Conservation (phyloP, 1,140 invertebrate species). For the Protaetia brevitarsis region DNA sequence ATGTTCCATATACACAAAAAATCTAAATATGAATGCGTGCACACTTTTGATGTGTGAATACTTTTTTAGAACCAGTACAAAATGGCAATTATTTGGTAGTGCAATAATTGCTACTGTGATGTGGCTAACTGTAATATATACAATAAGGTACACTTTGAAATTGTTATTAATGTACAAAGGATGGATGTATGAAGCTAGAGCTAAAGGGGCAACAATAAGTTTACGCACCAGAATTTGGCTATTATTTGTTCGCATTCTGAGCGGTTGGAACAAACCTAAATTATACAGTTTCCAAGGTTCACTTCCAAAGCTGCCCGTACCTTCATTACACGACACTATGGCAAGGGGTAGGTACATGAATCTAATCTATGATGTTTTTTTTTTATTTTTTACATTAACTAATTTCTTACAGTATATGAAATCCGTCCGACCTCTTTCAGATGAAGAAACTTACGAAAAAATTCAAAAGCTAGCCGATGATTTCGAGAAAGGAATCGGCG, state of each 20-base stretch:
- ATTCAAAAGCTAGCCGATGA: constrained; percentile 85
- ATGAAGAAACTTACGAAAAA: constrained; percentile 78
- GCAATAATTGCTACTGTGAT: constrained; percentile 68
- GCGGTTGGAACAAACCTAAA: constrained; percentile 81
- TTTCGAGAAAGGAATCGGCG: constrained; percentile 86
- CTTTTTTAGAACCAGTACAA: constrained; percentile 59
- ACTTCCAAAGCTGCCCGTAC: constrained; percentile 88
- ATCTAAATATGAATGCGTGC: too few species aligned
- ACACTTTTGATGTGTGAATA: background rate
- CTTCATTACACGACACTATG: constrained; percentile 84
- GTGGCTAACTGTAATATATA: constrained; percentile 79
- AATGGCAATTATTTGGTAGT: constrained; percentile 72
- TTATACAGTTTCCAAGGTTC: constrained; percentile 97
- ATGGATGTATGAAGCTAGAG: constrained; percentile 95
- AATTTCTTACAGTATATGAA: constrained; percentile 71
- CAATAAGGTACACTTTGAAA: constrained; percentile 82
- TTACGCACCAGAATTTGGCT: constrained; percentile 81
- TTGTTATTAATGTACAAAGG: constrained; percentile 91
- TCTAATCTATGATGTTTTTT: constrained; percentile 8
- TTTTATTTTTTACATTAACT: constrained; percentile 10
- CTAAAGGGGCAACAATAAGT: constrained; percentile 63
- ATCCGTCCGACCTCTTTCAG: constrained; percentile 84
- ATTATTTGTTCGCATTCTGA: constrained; percentile 71
- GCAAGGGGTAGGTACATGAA: constrained; percentile 58
- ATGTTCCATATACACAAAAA: too few species aligned